A percentile compares a stretch with the other conserved stretches of the same genome.
Evolutionary conservation across 2,797 vertebrate species (phyloP).

Genomic region (Chiloscyllium punctatum): DNA sequence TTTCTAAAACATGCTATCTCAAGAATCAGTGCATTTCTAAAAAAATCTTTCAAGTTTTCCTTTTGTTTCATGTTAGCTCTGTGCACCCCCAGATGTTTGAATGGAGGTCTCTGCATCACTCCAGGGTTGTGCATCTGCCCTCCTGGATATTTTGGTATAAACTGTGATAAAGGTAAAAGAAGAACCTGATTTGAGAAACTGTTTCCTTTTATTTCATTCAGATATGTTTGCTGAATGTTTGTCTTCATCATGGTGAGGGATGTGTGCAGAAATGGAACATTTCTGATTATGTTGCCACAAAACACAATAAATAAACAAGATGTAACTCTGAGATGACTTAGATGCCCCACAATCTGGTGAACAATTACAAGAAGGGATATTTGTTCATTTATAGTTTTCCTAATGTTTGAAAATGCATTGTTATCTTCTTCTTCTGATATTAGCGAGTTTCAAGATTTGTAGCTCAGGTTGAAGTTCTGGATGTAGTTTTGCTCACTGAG

Average conservation of each 20-base stretch:
- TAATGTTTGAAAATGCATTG: not conserved
- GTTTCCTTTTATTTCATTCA: not conserved
- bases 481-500: too few relatives aligned
- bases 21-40: not conserved
- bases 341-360: not conserved
- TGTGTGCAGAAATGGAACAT: not conserved
- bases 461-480: too few relatives aligned
- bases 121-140: conserved; percentile 80
- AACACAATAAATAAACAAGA: not conserved
- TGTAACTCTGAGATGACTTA: not conserved
- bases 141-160: conserved; percentile 73
- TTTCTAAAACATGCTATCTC: not conserved
- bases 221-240: not conserved
- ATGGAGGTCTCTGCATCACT: conserved; percentile 75
- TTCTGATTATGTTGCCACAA: not conserved
- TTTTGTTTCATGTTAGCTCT: conserved; percentile 56
- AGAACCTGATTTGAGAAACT: not conserved
- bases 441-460: too few relatives aligned
- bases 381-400: not conserved
- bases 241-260: not conserved
- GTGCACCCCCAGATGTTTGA: conserved; percentile 70
- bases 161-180: conserved; percentile 74
- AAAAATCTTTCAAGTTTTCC: not conserved
- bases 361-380: not conserved
- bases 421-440: too few relatives aligned